phyloP scores from a whole-genome alignment of 2,888 invertebrate species.

The Apotomis betuletana region DNA sequence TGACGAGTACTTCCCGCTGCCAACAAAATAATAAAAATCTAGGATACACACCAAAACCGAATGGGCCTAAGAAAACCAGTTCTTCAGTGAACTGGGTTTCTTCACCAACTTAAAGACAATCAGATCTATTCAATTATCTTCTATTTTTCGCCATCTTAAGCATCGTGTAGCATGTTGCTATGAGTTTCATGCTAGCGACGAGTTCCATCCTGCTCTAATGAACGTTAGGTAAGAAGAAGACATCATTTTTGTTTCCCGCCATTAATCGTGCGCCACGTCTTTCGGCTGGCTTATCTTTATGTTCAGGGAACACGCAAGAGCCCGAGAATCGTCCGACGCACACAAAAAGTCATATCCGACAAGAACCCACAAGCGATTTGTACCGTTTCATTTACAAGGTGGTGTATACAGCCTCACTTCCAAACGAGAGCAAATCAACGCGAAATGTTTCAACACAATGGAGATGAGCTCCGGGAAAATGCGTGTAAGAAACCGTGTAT shows the following conservation, averaged over 20 bases:
- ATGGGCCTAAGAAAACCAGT: too few relatives aligned
- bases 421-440: conserved; percentile 49
- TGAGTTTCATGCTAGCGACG: background rate
- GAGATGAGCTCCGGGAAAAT: conserved; percentile 48
- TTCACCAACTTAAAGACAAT: too few relatives aligned
- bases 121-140: too few relatives aligned
- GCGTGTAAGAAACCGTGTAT: conserved; percentile 39
- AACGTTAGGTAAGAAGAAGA: conserved; percentile 51
- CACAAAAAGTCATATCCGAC: background rate
- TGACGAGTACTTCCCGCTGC: too few relatives aligned
- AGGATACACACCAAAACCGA: too few relatives aligned
- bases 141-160: too few relatives aligned
- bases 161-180: background rate
- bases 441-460: conserved; percentile 37
- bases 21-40: too few relatives aligned
- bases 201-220: background rate
- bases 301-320: conserved; percentile 65
- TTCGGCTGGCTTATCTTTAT: conserved; percentile 71
- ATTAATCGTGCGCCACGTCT: conserved; percentile 68
- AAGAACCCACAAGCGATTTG: background rate
- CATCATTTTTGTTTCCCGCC: conserved; percentile 65
- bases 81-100: too few relatives aligned
- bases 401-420: conserved; percentile 53
- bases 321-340: conserved; percentile 43
- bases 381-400: background rate